Evolutionary conservation across 2,797 vertebrate genomes (phyloP).

Genomic region (Bovichtus diacanthus): DNA sequence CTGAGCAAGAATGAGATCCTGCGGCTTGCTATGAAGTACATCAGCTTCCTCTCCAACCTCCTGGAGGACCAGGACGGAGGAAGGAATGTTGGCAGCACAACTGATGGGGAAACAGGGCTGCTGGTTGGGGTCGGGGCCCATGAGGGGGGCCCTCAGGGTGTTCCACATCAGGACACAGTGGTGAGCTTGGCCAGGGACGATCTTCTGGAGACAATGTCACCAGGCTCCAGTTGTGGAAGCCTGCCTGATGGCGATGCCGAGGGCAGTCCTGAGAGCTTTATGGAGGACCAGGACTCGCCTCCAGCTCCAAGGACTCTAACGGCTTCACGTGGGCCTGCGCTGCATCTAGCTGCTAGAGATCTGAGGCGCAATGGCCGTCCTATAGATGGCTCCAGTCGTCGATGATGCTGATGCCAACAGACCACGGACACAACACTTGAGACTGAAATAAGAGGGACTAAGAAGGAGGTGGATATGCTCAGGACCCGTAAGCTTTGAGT

Average conservation of each 20-base stretch:
- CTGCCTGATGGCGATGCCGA: constrained; percentile 92
- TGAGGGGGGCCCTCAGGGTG: constrained; percentile 86
- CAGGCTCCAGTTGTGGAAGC: constrained; percentile 94
- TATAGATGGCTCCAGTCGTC: constrained; percentile 76
- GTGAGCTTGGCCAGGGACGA: constrained; percentile 89
- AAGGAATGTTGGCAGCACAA: constrained; percentile 71
- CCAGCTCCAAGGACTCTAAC: constrained; percentile 84
- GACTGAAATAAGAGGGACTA: constrained; percentile 40
- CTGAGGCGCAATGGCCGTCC: constrained; percentile 79
- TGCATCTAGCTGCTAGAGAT: constrained; percentile 86
- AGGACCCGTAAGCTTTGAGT: constrained; percentile 58
- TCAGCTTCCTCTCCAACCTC: constrained; percentile 83
- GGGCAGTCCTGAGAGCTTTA: constrained; percentile 94
- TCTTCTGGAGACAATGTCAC: constrained; percentile 93
- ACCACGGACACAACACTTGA: constrained; percentile 35
- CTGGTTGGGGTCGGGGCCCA: constrained; percentile 91
- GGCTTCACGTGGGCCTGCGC: constrained; percentile 82
- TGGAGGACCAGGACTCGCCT: constrained; percentile 90
- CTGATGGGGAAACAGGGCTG: constrained; percentile 81
- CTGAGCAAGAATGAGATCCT: constrained; percentile 85
- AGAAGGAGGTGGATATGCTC: constrained; percentile 50
- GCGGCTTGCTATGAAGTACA: constrained; percentile 84
- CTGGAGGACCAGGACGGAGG: constrained; percentile 83
- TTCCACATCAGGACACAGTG: constrained; percentile 73
- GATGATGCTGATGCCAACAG: constrained; percentile 71